phyloP scores from a whole-genome alignment of 1,140 invertebrate species.

The Conus betulinus region DNA sequence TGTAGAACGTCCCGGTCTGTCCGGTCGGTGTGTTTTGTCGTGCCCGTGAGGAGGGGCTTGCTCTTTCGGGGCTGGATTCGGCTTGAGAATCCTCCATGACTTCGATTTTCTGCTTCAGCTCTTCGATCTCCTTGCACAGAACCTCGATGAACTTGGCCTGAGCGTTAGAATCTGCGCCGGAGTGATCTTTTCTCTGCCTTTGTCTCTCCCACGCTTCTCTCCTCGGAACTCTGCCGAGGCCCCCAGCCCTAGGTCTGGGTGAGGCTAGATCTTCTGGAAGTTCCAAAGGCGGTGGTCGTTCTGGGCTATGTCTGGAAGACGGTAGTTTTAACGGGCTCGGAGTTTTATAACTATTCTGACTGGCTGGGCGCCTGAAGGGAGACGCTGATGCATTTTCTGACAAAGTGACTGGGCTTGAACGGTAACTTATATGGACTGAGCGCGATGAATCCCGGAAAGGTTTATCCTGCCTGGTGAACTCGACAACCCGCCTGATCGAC shows the following conservation, averaged over 20 bases:
- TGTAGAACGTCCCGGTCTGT: constrained; percentile 19
- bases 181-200: constrained; percentile 27
- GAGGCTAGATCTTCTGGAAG: constrained; percentile 10
- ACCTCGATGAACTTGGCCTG: constrained; percentile 47
- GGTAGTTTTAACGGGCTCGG: neutral
- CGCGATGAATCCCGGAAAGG: neutral
- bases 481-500: neutral
- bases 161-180: constrained; percentile 25
- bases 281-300: constrained; percentile 15
- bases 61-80: constrained; percentile 1
- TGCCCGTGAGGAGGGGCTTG: neutral
- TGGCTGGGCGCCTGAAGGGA: constrained; percentile 4
- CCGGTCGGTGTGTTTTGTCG: neutral
- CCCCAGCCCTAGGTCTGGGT: constrained; percentile 22
- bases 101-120: constrained; percentile 57
- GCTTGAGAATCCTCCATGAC: constrained; percentile 49
- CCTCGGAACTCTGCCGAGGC: constrained; percentile 43
- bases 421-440: constrained; percentile 3
- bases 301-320: neutral
- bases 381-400: neutral
- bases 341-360: neutral
- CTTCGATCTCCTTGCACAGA: constrained; percentile 60
- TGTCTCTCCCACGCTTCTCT: constrained; percentile 51
- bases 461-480: neutral
- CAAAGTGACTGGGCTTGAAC: constrained; percentile 7